Evolutionary conservation across 2,113 vertebrate genomes (phyloP).

Genomic region (Dinomys branickii): DNA sequence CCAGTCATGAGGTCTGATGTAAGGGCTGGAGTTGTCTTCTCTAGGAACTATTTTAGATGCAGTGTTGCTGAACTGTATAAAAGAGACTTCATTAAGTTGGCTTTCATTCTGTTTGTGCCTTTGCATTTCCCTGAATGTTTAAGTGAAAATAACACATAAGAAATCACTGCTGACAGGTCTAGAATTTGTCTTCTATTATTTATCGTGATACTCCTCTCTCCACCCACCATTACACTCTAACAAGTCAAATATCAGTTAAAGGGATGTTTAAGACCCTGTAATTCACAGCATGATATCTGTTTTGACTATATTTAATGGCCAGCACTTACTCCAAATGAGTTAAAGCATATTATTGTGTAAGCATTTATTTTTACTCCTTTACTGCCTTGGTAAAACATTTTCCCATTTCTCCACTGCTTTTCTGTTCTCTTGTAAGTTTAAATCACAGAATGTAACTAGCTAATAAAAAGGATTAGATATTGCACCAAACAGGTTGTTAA

Average conservation of each 20-base stretch:
- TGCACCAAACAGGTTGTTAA: background rate
- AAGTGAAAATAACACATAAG: conserved; percentile 72
- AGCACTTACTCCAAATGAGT: conserved; percentile 74
- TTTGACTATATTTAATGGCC: conserved; percentile 74
- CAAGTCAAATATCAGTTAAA: conserved; percentile 67
- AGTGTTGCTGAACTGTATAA: conserved; percentile 19
- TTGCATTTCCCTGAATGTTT: conserved; percentile 67
- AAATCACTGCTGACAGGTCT: conserved; percentile 71
- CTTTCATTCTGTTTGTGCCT: conserved; percentile 56
- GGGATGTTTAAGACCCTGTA: conserved; percentile 55
- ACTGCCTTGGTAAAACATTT: conserved; percentile 55
- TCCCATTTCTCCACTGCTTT: conserved; percentile 47
- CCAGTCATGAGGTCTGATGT: background rate
- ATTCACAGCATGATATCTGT: conserved; percentile 64
- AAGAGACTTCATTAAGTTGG: conserved; percentile 68
- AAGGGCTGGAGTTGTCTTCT: background rate
- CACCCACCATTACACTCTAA: conserved; percentile 64
- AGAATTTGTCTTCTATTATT: conserved; percentile 76
- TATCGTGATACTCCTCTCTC: conserved; percentile 64
- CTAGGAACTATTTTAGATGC: conserved; percentile 42
- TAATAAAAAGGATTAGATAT: conserved; percentile 61
- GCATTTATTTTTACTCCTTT: conserved; percentile 72
- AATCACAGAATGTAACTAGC: conserved; percentile 56
- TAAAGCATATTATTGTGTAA: conserved; percentile 71
- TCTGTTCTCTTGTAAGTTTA: conserved; percentile 39